phyloP scores from a whole-genome alignment of 35 echinoderm and acorn worm species.

The Lytechinus pictus region DNA sequence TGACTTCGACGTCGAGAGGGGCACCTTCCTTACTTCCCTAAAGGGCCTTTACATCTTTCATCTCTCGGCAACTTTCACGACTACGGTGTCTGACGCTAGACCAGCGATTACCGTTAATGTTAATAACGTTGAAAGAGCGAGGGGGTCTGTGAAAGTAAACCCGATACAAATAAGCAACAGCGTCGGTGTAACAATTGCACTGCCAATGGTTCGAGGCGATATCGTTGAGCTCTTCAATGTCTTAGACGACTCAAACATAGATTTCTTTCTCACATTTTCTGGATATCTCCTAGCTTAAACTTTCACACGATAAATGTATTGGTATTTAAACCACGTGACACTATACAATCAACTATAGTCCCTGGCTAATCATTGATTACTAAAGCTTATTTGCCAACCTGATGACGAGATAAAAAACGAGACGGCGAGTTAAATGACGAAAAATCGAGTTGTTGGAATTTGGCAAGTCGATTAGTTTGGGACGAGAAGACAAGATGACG shows the following conservation, averaged over 20 bases:
- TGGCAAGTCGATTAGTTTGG: no score
- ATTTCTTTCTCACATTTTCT: not conserved
- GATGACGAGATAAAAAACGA: no score
- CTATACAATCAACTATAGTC: no score
- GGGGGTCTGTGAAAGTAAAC: not conserved
- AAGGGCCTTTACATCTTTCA: conserved; percentile 37
- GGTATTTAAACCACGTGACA: no score
- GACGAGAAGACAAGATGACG: no score
- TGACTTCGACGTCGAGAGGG: not conserved
- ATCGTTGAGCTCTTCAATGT: not conserved
- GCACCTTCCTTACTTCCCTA: not conserved
- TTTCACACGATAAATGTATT: not conserved
- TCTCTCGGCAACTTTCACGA: not conserved
- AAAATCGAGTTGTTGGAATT: no score
- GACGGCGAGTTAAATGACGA: no score
- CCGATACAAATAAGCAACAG: not conserved
- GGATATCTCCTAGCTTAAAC: not conserved
- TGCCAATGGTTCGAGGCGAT: not conserved
- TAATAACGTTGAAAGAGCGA: not conserved
- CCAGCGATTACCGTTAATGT: not conserved
- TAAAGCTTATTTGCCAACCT: no score
- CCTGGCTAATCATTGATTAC: no score
- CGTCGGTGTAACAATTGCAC: not conserved
- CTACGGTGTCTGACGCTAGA: not conserved
- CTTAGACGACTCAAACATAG: not conserved